phyloP scores from a whole-genome alignment of 2,888 invertebrate species.

The Hirudinaria manillensis region DNA sequence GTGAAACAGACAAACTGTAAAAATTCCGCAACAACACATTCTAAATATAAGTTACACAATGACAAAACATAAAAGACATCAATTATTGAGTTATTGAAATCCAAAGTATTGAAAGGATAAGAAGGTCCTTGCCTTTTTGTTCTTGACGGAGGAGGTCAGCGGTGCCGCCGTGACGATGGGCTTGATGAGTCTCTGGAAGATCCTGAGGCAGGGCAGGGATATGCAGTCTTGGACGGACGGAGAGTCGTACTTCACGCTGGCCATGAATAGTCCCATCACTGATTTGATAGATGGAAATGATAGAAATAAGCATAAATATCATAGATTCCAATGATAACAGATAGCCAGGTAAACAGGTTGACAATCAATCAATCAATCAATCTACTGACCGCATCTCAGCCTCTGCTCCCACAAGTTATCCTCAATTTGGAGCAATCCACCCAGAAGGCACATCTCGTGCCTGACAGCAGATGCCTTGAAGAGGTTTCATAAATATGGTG shows the following conservation, averaged over 20 bases:
- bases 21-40: too few species aligned
- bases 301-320: neutral
- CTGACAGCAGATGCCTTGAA: constrained; percentile 64
- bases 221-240: constrained; percentile 84
- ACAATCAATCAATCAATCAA: neutral
- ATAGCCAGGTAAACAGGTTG: neutral
- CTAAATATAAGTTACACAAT: constrained; percentile 46
- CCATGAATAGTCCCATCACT: constrained; percentile 78
- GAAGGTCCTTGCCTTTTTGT: constrained; percentile 39
- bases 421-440: constrained; percentile 80
- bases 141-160: constrained; percentile 38
- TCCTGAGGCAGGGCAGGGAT: constrained; percentile 84
- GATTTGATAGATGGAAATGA: constrained; percentile 30
- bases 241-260: constrained; percentile 61
- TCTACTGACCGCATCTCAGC: constrained; percentile 60
- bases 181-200: constrained; percentile 64
- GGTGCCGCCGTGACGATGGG: constrained; percentile 42
- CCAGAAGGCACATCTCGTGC: constrained; percentile 80
- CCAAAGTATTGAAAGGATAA: neutral
- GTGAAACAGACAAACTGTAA: too few species aligned
- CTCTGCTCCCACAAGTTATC: constrained; percentile 93
- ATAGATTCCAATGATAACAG: neutral
- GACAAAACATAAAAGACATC: constrained; percentile 35
- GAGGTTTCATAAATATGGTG: neutral
- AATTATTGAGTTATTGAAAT: neutral